A percentile compares a stretch with the other conserved stretches of the same genome.
phyloP scores from a whole-genome alignment of 1,140 invertebrate species.

The Drosophila sucinea region DNA sequence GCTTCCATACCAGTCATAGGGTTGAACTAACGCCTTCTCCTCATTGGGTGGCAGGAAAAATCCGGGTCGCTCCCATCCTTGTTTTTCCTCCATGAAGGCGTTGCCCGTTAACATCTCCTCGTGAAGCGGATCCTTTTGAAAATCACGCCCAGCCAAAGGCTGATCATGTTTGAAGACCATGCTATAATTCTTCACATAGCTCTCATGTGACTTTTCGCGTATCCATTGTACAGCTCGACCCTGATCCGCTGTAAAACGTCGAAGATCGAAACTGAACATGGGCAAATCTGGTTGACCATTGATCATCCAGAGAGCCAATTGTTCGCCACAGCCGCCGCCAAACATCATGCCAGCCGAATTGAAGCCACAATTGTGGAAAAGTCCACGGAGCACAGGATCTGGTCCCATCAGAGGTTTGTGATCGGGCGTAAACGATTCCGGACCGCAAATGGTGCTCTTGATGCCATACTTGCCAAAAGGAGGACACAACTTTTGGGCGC shows the following conservation, averaged over 20 bases:
- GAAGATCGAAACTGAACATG: slow-evolving; percentile 93
- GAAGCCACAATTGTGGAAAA: slow-evolving; percentile 93
- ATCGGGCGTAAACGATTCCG: slow-evolving; percentile 95
- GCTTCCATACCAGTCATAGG: slow-evolving; percentile 93
- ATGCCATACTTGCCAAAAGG: slow-evolving; percentile 89
- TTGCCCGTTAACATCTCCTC: slow-evolving; percentile 84
- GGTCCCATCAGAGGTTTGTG: slow-evolving; percentile 91
- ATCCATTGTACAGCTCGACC: slow-evolving; percentile 89
- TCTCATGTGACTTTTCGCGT: slow-evolving; percentile 91
- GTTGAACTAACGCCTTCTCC: slow-evolving; percentile 84
- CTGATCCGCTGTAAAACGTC: slow-evolving; percentile 89
- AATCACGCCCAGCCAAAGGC: slow-evolving; percentile 91
- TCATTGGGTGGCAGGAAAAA: slow-evolving; percentile 84
- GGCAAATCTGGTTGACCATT: slow-evolving; percentile 91
- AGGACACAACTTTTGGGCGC: slow-evolving; percentile 90
- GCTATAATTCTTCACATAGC: slow-evolving; percentile 93
- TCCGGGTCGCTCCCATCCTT: slow-evolving; percentile 94
- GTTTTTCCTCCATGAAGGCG: slow-evolving; percentile 93
- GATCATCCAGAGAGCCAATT: slow-evolving; percentile 92
- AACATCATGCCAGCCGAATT: slow-evolving; percentile 96
- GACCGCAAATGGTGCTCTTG: slow-evolving; percentile 92
- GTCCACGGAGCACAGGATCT: slow-evolving; percentile 76
- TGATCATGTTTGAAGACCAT: slow-evolving; percentile 94
- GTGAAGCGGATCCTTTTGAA: slow-evolving; percentile 88
- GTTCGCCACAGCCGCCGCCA: slow-evolving; percentile 92